These are phyloP conservation scores for Panagrolaimus sp. DNA, from an alignment of 1,140 invertebrate species.

Conservation along the genomic window DNA sequence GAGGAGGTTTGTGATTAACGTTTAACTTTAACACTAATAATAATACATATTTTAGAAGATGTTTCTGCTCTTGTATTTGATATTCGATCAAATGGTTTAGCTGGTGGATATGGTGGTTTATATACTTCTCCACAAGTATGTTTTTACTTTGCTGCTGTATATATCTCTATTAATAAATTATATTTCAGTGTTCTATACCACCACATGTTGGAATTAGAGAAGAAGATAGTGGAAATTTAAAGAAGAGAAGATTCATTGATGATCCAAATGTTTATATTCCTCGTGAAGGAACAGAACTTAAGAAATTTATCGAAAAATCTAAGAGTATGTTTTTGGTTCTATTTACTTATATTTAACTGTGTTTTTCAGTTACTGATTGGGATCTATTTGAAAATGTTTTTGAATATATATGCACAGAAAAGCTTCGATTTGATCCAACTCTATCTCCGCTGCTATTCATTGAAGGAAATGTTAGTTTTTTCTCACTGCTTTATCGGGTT, in stretches of 20 bases:
- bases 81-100: background rate
- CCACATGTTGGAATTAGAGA: no score
- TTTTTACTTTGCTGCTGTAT: background rate
- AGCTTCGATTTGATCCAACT: slow-evolving; percentile 4
- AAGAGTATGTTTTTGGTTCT: no score
- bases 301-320: no score
- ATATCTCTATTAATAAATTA: no score
- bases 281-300: no score
- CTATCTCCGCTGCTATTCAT: background rate
- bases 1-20: no score
- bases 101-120: slow-evolving; percentile 2
- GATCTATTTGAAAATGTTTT: slow-evolving; percentile 3
- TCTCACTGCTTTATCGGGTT: background rate
- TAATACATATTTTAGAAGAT: background rate
- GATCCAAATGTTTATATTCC: no score
- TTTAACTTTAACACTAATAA: no score
- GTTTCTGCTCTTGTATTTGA: background rate
- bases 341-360: no score
- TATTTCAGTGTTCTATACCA: no score
- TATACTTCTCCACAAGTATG: slow-evolving; percentile 7
- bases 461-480: background rate
- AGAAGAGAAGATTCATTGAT: no score
- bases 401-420: background rate
- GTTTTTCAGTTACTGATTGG: slow-evolving; percentile 11
- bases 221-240: no score